Percentiles rank a stretch among this genome's conserved stretches.
These are phyloP conservation scores for Galerucella pusilla DNA, from an alignment of 2,888 invertebrate genomes.

Conservation along the genomic window DNA sequence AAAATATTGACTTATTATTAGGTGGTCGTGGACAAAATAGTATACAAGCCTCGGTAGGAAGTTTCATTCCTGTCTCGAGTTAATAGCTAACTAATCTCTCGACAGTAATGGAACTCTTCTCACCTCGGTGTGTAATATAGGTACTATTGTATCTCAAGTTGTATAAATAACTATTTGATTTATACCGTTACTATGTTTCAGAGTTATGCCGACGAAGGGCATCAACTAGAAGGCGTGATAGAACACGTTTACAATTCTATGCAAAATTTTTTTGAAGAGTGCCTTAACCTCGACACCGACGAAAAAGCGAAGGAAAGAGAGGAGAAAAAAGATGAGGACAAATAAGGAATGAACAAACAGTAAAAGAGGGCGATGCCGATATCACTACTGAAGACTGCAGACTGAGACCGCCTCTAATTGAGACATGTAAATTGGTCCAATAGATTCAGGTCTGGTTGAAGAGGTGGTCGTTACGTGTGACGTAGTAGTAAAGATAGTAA, in stretches of 20 bases:
- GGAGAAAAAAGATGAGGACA: conserved; percentile 50
- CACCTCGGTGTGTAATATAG: too few relatives aligned
- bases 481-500: conserved; percentile 15
- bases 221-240: conserved; percentile 82
- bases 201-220: conserved; percentile 94
- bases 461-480: conserved; percentile 28
- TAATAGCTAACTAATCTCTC: too few relatives aligned
- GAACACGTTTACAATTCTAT: conserved; percentile 93
- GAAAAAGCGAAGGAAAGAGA: conserved; percentile 67
- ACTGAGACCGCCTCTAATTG: conserved; percentile 37
- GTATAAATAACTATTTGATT: too few relatives aligned
- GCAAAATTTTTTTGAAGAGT: conserved; percentile 92
- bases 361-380: conserved; percentile 43
- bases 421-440: conserved; percentile 23
- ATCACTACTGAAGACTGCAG: conserved; percentile 47
- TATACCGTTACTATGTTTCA: conserved; percentile 68
- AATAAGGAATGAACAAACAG: conserved; percentile 47
- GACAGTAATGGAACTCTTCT: too few relatives aligned
- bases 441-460: conserved; percentile 28
- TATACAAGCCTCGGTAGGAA: too few relatives aligned
- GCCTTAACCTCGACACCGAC: conserved; percentile 87
- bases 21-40: too few relatives aligned
- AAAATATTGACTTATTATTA: too few relatives aligned
- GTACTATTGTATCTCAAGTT: too few relatives aligned
- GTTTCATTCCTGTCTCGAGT: too few relatives aligned